Evolutionary conservation across 2,113 vertebrate species (phyloP).

Genomic region (Numida meleagris): DNA sequence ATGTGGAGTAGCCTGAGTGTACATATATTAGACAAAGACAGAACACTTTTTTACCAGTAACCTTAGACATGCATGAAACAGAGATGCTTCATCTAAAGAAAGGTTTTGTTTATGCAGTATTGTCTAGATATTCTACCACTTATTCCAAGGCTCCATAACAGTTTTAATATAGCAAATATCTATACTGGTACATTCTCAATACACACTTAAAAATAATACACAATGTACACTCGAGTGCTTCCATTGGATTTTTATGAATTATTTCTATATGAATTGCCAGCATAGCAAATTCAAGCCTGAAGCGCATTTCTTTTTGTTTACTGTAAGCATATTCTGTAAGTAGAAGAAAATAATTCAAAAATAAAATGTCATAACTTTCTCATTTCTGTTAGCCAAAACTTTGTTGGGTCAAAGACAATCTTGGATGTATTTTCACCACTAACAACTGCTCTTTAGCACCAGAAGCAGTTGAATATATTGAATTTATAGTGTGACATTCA

Average conservation of each 20-base stretch:
- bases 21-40: neutral
- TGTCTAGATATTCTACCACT: neutral
- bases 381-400: constrained; percentile 30
- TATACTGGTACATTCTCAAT: neutral
- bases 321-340: constrained; percentile 12
- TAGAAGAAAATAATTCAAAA: constrained; percentile 23
- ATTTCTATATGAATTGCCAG: neutral
- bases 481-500: constrained; percentile 58
- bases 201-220: constrained; percentile 4
- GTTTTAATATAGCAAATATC: neutral
- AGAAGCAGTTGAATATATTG: constrained; percentile 69
- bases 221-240: neutral
- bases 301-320: constrained; percentile 29
- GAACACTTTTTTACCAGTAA: neutral
- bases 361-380: neutral
- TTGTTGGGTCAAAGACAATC: constrained; percentile 9
- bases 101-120: neutral
- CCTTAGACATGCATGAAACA: neutral
- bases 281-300: constrained; percentile 28
- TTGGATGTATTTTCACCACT: neutral
- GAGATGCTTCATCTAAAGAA: neutral
- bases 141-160: neutral
- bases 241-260: constrained; percentile 26
- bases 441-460: constrained; percentile 54
- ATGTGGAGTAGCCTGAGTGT: neutral